phyloP scores from a whole-genome alignment of 2,797 vertebrate species.

The Enteromius afrohamiltoni region DNA sequence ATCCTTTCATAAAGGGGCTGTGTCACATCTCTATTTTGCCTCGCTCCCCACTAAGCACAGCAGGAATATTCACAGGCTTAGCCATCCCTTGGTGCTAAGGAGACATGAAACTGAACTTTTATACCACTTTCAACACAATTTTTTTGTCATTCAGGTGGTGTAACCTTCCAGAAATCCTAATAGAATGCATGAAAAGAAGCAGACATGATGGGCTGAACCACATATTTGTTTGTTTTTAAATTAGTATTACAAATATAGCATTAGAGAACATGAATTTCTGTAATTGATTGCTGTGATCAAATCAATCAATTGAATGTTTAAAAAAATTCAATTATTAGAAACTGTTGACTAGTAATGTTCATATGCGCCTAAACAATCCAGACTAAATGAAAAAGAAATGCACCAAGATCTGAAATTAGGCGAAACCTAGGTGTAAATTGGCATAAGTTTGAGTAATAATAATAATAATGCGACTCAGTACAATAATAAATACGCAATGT shows the following conservation, averaged over 20 bases:
- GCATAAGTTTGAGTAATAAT: background rate
- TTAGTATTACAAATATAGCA: too few species aligned
- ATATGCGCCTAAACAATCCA: background rate
- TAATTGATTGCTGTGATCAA: background rate
- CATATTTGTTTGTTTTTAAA: background rate
- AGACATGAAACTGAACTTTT: conserved; percentile 9
- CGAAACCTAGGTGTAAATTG: background rate
- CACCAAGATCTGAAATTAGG: background rate
- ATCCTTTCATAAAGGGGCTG: background rate
- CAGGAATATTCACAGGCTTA: conserved; percentile 19
- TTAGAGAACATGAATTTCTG: background rate
- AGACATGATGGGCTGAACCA: background rate
- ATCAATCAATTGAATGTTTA: too few species aligned
- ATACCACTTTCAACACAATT: background rate
- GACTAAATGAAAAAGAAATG: background rate
- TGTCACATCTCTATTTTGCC: conserved; percentile 1
- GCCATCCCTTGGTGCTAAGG: background rate
- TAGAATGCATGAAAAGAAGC: background rate
- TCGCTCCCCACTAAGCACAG: conserved; percentile 3
- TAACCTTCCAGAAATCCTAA: background rate
- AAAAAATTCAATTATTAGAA: too few species aligned
- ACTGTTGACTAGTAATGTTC: too few species aligned
- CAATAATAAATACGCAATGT: too few species aligned
- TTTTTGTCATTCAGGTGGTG: background rate
- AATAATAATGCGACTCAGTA: background rate